Percentiles rank a stretch among this genome's conserved stretches.
phyloP scores from a whole-genome alignment of 2,797 vertebrate genomes.

The Trachops cirrhosus region DNA sequence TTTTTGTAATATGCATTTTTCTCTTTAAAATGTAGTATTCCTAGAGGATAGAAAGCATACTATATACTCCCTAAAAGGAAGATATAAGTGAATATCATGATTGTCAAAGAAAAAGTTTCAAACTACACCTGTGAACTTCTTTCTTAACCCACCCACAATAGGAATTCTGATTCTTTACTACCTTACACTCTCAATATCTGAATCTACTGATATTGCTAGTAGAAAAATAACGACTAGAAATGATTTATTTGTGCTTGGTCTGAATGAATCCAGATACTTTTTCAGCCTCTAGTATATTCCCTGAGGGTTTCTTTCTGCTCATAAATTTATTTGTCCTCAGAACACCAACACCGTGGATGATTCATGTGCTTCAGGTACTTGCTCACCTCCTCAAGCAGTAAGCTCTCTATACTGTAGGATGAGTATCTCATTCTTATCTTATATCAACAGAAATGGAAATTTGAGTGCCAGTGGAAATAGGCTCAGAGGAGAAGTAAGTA shows the following conservation, averaged over 20 bases:
- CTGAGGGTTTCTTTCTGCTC: background rate
- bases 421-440: background rate
- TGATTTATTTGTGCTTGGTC: background rate
- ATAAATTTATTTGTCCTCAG: background rate
- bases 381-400: background rate
- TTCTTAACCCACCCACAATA: background rate
- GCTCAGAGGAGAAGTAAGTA: background rate
- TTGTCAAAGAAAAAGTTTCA: background rate
- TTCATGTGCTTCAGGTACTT: background rate
- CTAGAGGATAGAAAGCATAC: background rate
- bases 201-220: background rate
- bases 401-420: background rate
- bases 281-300: background rate
- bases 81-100: background rate
- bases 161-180: background rate
- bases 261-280: background rate
- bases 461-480: background rate
- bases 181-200: rapidly evolving
- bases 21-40: background rate
- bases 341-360: background rate
- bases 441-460: background rate
- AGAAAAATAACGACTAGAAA: background rate
- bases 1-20: background rate
- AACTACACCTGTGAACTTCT: background rate
- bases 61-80: background rate